Evolutionary conservation across 2,888 invertebrate genomes (phyloP), one percentile per base, ranked within the genome.

Genomic region (Sphecodes monilicornis): DNA sequence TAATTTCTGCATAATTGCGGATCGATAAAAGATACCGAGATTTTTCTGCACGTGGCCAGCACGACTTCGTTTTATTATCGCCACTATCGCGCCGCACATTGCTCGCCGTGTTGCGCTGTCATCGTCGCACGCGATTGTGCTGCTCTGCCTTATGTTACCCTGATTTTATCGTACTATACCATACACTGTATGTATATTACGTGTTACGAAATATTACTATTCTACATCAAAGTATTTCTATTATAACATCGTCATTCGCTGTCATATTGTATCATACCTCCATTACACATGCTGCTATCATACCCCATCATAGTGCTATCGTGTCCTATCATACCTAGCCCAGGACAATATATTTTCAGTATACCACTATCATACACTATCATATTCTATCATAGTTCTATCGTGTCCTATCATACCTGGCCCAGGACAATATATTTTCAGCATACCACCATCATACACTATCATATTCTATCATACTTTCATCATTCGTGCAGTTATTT

Each of bases 1-100:
- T 73, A 82, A 82, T 81, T 70, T 32, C 60, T 41, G 50, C 50
- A 46, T 29, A 46, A 64, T 32, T 32, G 18, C 64, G 32, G 64
- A 64, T 64, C 64, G 64, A 64, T 64, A 32, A 18, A 29, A 32
- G 64, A 32, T 64, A 64, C 18, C 29, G 10, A 18, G 64, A 64
- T 29, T 64, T 29, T 64, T 60, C 57, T 26, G 13, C 57, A 6
- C 29, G 57, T 26, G 57, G 16, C 16, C 57, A 26, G 29, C 57
- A 5, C 57, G 29, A 16, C n/a, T 1, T 16, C 57, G 57, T 60
- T 29, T 60, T 29, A 60, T 26, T 26, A 16, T 13, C 26, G 57
- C 57, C 57, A 16, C 13, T 26, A 57, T 57, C 57, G 13, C 26
- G 4, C 5, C 26, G 57, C 57, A 16, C 57, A 13, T 26, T 26